Conservation (phyloP, 2,797 vertebrate species). For the Nannoperca australis region DNA sequence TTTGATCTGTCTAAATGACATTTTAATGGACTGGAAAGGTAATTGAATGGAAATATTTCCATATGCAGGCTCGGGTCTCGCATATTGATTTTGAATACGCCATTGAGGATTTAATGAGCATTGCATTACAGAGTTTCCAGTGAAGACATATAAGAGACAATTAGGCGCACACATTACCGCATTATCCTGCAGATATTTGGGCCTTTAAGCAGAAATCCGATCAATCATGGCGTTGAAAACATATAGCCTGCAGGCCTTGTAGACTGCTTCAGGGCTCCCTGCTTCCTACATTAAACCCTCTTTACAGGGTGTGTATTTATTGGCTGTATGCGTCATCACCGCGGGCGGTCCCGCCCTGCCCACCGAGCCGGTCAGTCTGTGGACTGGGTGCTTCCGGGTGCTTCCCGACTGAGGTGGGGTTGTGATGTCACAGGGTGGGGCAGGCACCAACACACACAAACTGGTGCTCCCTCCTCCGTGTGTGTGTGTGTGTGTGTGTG, state of each 20-base stretch:
- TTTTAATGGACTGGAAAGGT: constrained; percentile 32
- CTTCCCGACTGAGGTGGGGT: constrained; percentile 75
- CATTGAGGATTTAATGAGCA: constrained; percentile 26
- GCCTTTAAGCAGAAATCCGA: not conserved
- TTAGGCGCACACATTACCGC: constrained; percentile 16
- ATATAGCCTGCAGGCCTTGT: not conserved
- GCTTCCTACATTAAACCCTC: constrained; percentile 64
- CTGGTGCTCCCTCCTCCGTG: not conserved
- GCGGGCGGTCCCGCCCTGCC: constrained; percentile 43
- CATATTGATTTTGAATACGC: constrained; percentile 36
- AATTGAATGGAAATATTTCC: constrained; percentile 18
- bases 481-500: not conserved
- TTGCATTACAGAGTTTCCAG: not conserved
- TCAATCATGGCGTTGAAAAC: constrained; percentile 5
- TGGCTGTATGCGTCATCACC: constrained; percentile 48
- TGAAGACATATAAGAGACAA: constrained; percentile 3
- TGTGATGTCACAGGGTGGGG: constrained; percentile 82
- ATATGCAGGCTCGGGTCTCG: not conserved
- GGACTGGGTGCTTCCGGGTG: constrained; percentile 59
- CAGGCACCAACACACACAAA: not conserved
- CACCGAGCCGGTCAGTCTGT: constrained; percentile 33
- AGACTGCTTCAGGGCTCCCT: constrained; percentile 23
- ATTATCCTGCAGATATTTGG: not conserved
- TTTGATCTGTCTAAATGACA: constrained; percentile 36
- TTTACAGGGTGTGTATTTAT: constrained; percentile 52